Evolutionary conservation across 2,888 invertebrate genomes (phyloP).

Genomic region (Crocallis elinguaria): DNA sequence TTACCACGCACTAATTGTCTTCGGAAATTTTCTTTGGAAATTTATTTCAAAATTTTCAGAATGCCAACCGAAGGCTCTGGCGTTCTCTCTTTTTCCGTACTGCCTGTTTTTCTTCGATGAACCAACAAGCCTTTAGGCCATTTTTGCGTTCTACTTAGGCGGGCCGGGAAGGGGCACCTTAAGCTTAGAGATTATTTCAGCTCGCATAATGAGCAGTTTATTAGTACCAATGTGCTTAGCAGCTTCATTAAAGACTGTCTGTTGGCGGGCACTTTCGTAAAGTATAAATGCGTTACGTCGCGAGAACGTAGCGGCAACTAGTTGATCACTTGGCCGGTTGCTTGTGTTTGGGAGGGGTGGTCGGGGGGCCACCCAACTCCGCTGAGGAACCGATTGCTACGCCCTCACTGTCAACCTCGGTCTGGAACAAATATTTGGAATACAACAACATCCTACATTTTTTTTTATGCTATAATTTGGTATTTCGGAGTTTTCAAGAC

Average conservation of each 20-base stretch:
- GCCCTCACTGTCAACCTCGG: slow-evolving; percentile 81
- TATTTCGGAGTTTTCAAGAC: too few species aligned
- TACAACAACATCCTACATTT: neutral
- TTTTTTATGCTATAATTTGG: neutral
- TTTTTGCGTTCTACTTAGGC: too few species aligned
- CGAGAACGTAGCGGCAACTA: slow-evolving; percentile 5
- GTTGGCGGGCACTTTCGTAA: slow-evolving; percentile 20
- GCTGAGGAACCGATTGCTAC: slow-evolving; percentile 79
- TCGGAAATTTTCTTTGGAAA: too few species aligned
- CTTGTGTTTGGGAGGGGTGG: slow-evolving; percentile 79
- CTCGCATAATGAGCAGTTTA: too few species aligned
- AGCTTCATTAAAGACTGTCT: neutral
- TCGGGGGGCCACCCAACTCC: slow-evolving; percentile 79
- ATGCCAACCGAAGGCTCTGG: too few species aligned
- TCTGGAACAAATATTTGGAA: slow-evolving; percentile 48
- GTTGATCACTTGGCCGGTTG: slow-evolving; percentile 74
- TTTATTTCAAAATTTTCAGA: too few species aligned
- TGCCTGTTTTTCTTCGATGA: too few species aligned
- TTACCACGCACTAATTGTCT: too few species aligned
- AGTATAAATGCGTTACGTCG: slow-evolving; percentile 19
- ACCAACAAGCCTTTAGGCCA: too few species aligned
- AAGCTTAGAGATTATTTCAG: too few species aligned
- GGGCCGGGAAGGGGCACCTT: too few species aligned
- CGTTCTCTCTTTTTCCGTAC: too few species aligned
- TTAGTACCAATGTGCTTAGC: neutral